A percentile compares a stretch with the other conserved stretches of the same genome.
These are phyloP conservation scores for Luffia ferchaultella DNA, from an alignment of 2,888 invertebrate species.

Conservation along the genomic window DNA sequence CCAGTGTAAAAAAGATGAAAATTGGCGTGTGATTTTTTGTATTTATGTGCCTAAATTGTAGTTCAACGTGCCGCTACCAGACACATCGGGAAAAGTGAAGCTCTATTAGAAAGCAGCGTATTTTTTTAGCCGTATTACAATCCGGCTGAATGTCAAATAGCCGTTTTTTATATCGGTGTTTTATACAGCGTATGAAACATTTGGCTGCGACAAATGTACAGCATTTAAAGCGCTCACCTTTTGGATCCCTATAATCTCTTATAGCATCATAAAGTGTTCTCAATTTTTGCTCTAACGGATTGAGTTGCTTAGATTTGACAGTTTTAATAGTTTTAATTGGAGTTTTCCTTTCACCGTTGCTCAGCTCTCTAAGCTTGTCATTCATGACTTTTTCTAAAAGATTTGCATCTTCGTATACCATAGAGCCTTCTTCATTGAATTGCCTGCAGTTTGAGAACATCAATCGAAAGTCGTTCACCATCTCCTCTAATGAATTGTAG, in stretches of 20 bases:
- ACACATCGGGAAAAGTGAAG: no score
- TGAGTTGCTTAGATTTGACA: constrained; percentile 47
- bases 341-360: constrained; percentile 59
- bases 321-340: constrained; percentile 58
- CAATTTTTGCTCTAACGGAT: constrained; percentile 77
- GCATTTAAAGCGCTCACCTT: no score
- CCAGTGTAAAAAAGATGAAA: no score
- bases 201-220: no score
- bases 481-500: constrained; percentile 85
- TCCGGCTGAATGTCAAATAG: no score
- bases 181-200: no score
- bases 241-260: constrained; percentile 78
- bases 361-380: constrained; percentile 82
- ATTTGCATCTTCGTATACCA: constrained; percentile 94
- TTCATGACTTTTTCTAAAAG: constrained; percentile 84
- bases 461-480: constrained; percentile 86
- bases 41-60: no score
- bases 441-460: constrained; percentile 98
- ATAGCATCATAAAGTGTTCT: constrained; percentile 89
- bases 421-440: constrained; percentile 94
- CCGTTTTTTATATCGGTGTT: no score
- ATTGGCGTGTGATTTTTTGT: no score
- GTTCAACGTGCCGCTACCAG: no score
- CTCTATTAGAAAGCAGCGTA: no score
- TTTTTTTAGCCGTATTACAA: no score